Evolutionary conservation across 2,888 invertebrate genomes (phyloP).

Genomic region (Hyalella azteca): DNA sequence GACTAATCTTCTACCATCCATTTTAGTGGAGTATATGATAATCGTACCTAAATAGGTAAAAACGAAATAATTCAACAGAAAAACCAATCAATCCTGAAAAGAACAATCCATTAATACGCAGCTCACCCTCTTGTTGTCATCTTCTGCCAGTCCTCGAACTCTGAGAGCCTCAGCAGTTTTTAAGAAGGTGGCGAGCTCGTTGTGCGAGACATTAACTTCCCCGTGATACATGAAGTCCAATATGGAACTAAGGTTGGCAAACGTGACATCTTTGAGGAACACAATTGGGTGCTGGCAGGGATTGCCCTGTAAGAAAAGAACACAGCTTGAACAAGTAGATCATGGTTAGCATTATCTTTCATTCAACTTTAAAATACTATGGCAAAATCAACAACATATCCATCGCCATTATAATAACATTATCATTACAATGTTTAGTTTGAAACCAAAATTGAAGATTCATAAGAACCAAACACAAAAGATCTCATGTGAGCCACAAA

Average conservation of each 20-base stretch:
- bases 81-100: too few relatives aligned
- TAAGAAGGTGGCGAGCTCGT: slow-evolving; percentile 58
- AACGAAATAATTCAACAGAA: too few relatives aligned
- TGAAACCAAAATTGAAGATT: too few relatives aligned
- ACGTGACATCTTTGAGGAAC: slow-evolving; percentile 58
- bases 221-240: slow-evolving; percentile 59
- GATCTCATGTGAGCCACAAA: too few relatives aligned
- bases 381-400: background rate
- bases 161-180: slow-evolving; percentile 58
- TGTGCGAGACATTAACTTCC: slow-evolving; percentile 58
- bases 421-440: too few relatives aligned
- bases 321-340: background rate
- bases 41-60: too few relatives aligned
- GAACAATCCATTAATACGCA: too few relatives aligned
- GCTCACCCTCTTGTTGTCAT: slow-evolving; percentile 57
- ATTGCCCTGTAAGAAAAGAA: slow-evolving; percentile 50
- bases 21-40: too few relatives aligned
- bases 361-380: background rate
- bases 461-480: too few relatives aligned
- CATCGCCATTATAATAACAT: too few relatives aligned
- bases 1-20: too few relatives aligned
- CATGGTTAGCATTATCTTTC: background rate
- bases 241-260: slow-evolving; percentile 56
- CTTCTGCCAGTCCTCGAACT: slow-evolving; percentile 58
- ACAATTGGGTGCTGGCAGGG: slow-evolving; percentile 59